Evolutionary conservation across 2,113 vertebrate species (phyloP).

Genomic region (Myocastor coypus): DNA sequence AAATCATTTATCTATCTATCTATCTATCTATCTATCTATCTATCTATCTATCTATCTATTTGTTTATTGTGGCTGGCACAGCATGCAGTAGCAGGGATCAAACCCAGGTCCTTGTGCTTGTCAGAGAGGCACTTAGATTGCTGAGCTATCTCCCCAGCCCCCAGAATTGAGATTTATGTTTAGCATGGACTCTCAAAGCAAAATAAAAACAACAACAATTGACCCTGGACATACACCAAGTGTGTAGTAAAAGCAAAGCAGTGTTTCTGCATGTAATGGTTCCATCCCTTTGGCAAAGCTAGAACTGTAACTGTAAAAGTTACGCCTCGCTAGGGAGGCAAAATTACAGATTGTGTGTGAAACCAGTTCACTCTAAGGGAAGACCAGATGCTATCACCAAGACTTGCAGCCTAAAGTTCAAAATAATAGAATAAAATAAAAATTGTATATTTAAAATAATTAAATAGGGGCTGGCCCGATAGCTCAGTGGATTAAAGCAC

Average conservation of each 20-base stretch:
- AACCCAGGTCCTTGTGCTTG: no score
- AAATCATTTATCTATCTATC: no score
- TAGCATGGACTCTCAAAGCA: not conserved
- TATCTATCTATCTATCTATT: no score
- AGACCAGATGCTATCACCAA: not conserved
- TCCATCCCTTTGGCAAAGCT: not conserved
- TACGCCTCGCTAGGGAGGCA: not conserved
- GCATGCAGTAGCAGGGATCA: no score
- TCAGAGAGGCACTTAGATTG: no score
- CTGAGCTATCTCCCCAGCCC: no score
- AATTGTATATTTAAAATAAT: not conserved
- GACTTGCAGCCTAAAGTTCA: not conserved
- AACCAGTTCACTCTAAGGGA: not conserved
- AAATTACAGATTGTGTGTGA: not conserved
- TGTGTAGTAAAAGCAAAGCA: not conserved
- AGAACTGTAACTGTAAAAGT: not conserved
- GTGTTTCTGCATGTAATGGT: not conserved
- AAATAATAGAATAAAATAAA: not conserved
- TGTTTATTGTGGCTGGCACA: no score
- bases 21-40: no score
- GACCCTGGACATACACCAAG: not conserved
- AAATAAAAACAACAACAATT: not conserved
- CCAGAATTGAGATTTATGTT: not conserved
- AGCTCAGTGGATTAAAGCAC: no score
- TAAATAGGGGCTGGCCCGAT: not conserved